Conservation (phyloP, 2,797 vertebrate genomes). For the Oreochromis mossambicus region DNA sequence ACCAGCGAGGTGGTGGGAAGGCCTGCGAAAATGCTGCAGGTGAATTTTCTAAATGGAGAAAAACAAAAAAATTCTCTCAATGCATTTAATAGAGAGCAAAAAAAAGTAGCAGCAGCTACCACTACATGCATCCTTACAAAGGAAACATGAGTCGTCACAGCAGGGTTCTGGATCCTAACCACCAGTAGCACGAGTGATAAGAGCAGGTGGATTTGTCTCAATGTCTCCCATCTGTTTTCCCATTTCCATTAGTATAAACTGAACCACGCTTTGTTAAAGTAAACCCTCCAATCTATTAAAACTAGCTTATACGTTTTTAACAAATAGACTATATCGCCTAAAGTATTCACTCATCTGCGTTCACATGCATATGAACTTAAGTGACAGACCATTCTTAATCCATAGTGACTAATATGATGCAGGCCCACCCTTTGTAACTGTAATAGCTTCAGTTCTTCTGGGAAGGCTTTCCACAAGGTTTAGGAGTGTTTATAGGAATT, state of each 20-base stretch:
- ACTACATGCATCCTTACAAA: accelerated
- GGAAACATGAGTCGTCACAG: neutral
- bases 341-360: neutral
- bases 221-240: neutral
- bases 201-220: neutral
- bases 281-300: neutral
- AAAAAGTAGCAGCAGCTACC: neutral
- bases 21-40: neutral
- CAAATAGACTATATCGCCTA: neutral
- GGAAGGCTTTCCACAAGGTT: neutral
- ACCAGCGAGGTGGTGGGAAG: neutral
- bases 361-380: neutral
- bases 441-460: too few species aligned
- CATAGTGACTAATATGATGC: neutral
- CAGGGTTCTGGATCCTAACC: neutral
- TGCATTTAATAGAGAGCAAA: neutral
- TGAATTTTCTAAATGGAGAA: conserved; percentile 2
- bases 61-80: neutral
- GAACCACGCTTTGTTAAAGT: neutral
- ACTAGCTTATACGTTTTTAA: neutral
- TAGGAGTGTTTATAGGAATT: neutral
- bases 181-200: accelerated
- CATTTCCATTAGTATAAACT: neutral
- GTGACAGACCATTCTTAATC: too few species aligned
- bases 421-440: neutral